phyloP scores from a whole-genome alignment of 1,140 invertebrate genomes.

The Drosophila varians region DNA sequence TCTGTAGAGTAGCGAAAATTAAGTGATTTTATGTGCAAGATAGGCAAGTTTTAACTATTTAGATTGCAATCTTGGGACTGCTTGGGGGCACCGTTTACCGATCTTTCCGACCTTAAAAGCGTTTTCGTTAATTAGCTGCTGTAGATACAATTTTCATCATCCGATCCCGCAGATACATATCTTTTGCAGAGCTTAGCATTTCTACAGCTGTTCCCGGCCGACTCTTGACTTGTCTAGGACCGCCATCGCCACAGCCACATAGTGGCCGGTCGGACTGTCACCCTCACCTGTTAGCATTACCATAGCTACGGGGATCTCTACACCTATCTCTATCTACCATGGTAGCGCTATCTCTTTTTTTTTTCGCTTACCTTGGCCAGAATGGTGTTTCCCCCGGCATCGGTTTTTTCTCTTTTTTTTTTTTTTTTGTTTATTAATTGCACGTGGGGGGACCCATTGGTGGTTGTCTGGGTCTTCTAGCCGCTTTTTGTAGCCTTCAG shows the following conservation, averaged over 20 bases:
- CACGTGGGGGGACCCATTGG: slow-evolving; percentile 46
- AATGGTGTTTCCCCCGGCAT: slow-evolving; percentile 18
- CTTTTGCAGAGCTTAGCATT: slow-evolving; percentile 18
- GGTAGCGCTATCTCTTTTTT: neutral
- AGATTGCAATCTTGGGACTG: neutral
- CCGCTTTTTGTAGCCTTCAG: slow-evolving; percentile 19
- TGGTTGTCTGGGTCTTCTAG: slow-evolving; percentile 50
- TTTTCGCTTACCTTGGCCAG: slow-evolving; percentile 8
- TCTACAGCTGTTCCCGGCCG: slow-evolving; percentile 35
- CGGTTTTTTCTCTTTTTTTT: slow-evolving; percentile 9
- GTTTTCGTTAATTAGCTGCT: slow-evolving; percentile 26
- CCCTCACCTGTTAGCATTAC: slow-evolving; percentile 45
- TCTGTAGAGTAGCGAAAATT: slow-evolving; percentile 1
- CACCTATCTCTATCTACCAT: neutral
- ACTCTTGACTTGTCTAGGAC: slow-evolving; percentile 34
- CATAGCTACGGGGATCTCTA: slow-evolving; percentile 37
- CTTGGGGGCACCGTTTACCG: neutral
- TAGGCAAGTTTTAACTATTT: neutral
- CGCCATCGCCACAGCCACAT: slow-evolving; percentile 7
- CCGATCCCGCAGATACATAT: slow-evolving; percentile 27
- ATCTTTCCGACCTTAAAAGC: slow-evolving; percentile 5
- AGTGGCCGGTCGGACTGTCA: slow-evolving; percentile 11
- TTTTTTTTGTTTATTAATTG: slow-evolving; percentile 54
- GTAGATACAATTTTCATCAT: slow-evolving; percentile 9
- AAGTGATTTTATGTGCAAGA: neutral